Percentiles rank a stretch among this genome's conserved stretches.
Conservation (phyloP, 2,113 vertebrate species). For the Pteronura brasiliensis region DNA sequence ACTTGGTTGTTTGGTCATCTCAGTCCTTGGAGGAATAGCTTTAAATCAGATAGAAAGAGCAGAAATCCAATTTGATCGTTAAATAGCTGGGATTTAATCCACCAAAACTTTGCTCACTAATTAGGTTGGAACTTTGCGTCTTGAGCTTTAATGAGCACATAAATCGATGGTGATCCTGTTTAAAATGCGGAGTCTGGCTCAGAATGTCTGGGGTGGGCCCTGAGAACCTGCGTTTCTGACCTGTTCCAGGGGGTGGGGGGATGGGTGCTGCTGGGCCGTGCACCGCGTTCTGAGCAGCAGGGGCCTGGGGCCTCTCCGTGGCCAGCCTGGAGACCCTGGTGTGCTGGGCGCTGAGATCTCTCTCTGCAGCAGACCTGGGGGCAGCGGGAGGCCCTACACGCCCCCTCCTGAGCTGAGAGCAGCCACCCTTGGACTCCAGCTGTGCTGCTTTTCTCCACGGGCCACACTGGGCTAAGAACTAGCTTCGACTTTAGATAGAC, state of each 20-base stretch:
- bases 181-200: background rate
- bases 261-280: rapidly evolving
- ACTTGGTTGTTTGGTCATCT: background rate
- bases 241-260: background rate
- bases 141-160: background rate
- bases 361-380: background rate
- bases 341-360: background rate
- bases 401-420: background rate
- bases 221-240: background rate
- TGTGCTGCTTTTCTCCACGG: rapidly evolving
- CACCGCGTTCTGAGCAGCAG: too few species aligned
- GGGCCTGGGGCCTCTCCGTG: background rate
- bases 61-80: background rate
- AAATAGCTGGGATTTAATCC: background rate
- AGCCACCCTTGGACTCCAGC: background rate
- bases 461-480: rapidly evolving
- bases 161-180: background rate
- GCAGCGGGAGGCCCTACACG: background rate
- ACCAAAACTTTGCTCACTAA: background rate
- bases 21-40: background rate
- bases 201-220: background rate
- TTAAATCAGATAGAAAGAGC: background rate
- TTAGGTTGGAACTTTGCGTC: background rate
- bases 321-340: background rate
- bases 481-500: background rate